These are phyloP conservation scores for Ptilonorhynchus violaceus DNA, from an alignment of 2,113 vertebrate genomes.

Conservation along the genomic window DNA sequence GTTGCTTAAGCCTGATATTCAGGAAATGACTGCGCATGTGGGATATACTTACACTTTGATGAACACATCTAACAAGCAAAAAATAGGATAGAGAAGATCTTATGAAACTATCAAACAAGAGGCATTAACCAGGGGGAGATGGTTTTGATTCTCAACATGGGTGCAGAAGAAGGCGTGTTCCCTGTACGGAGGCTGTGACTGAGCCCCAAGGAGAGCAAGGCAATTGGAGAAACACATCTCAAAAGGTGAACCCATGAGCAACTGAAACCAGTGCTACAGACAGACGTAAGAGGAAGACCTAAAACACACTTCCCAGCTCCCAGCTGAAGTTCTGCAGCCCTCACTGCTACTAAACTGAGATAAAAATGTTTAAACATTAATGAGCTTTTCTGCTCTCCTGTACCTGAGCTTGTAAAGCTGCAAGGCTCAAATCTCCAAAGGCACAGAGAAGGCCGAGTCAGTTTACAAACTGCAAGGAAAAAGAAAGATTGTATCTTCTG, in stretches of 20 bases:
- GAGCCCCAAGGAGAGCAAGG: background rate
- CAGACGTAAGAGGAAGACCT: background rate
- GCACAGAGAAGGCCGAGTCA: background rate
- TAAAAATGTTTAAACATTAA: background rate
- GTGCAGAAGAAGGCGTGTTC: background rate
- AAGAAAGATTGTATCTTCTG: background rate
- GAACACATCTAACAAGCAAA: background rate
- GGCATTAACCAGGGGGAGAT: background rate
- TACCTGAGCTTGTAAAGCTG: background rate
- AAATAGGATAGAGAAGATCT: background rate
- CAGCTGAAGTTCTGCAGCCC: background rate
- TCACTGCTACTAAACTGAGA: background rate
- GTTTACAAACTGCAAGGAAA: background rate
- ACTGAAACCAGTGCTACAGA: background rate
- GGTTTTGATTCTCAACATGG: accelerated
- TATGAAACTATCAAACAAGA: background rate
- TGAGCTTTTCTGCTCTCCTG: background rate
- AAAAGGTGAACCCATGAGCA: background rate
- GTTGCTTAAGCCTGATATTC: background rate
- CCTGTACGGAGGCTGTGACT: background rate
- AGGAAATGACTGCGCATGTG: background rate
- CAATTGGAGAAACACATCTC: background rate
- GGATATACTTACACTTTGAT: background rate
- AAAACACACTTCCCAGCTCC: background rate
- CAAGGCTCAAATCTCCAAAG: background rate